These are phyloP conservation scores for Hesperia comma DNA, from an alignment of 2,888 invertebrate species.

Conservation along the genomic window DNA sequence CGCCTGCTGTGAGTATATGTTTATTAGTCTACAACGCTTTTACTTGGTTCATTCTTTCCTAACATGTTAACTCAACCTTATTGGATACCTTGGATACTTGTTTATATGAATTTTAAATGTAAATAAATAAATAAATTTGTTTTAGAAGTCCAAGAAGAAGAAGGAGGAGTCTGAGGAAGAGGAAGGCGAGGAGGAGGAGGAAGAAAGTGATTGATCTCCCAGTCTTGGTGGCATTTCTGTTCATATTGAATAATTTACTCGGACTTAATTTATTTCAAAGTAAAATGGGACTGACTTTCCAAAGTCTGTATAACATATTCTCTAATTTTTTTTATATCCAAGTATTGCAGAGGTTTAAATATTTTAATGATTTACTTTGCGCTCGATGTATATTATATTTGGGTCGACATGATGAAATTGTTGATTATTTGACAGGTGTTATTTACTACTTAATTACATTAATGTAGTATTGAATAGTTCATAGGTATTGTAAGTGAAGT, in stretches of 20 bases:
- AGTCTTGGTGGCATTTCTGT: conserved; percentile 71
- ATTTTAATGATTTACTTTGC: conserved; percentile 42
- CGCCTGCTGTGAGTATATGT: conserved; percentile 67
- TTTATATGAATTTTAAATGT: too few species aligned
- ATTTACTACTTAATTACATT: conserved; percentile 62
- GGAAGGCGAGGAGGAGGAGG: conserved; percentile 86
- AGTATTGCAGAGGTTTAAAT: conserved; percentile 41
- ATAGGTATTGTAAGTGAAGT: conserved; percentile 58
- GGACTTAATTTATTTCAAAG: conserved; percentile 84
- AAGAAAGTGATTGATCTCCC: conserved; percentile 87
- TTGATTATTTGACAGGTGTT: conserved; percentile 64
- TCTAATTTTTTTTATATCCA: conserved; percentile 41
- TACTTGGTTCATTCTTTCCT: background rate
- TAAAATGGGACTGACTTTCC: conserved; percentile 81
- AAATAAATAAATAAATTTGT: conserved; percentile 42
- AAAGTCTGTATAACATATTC: conserved; percentile 67
- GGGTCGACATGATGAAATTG: conserved; percentile 64
- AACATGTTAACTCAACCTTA: background rate
- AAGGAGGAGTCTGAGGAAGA: conserved; percentile 87
- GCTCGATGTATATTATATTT: conserved; percentile 53
- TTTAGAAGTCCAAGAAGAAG: conserved; percentile 82
- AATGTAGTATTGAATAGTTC: conserved; percentile 57
- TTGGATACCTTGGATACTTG: background rate
- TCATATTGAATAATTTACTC: conserved; percentile 83
- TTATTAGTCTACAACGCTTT: background rate